Base-by-base conservation (phyloP, 2,888 invertebrate species). In the Synergus gifuensis region DNA sequence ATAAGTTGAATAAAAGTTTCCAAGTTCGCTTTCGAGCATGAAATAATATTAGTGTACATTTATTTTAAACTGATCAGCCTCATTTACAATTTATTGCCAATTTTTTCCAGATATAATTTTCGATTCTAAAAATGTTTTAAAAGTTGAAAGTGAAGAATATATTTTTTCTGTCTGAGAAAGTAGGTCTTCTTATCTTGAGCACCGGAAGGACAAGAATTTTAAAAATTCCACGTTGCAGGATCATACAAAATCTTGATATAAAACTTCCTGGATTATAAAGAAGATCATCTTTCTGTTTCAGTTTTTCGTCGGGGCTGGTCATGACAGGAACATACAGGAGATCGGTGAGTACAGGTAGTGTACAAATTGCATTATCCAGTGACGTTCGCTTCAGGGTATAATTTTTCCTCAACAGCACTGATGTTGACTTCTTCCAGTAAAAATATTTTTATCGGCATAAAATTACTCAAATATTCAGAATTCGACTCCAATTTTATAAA, bases 291-390 rank as follows among this genome's bases (percentile, higher is more conserved):
- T 90, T 90, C 85, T 91, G 84, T 93, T 94, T 78, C 92, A 94
- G 94, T 94, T 94, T 91, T 93, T 93, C 88, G 93, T 93, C 93
- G 93, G 93, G 93, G 93, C 93, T 92, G 93, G 93, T 94, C 93
- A 94, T 94, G 94, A 94, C 94, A 94, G 92, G 91, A 93, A 93
- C 86, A 93, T 93, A 88, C 93, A 93, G 88, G 93, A 94, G 91
- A 93, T 93, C 89, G 94, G 94, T 94, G 92, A 94, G 94, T 93
- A 87, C 85, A 88, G 86, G 86, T 85, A 87, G 83, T 28, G 81
- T 76, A 62, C 14, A 76, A 66, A 46, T 69, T 69, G 46, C 22
- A 44, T 22, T 46, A 46, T 46, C 14, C 22, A 69, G 14, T 66
- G 64, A 42, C n/a, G 64, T 66, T n/a, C 36, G 64, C 64, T 66